Base-by-base conservation (phyloP, 2,113 vertebrate species). In the Hirundichthys speculiger region DNA sequence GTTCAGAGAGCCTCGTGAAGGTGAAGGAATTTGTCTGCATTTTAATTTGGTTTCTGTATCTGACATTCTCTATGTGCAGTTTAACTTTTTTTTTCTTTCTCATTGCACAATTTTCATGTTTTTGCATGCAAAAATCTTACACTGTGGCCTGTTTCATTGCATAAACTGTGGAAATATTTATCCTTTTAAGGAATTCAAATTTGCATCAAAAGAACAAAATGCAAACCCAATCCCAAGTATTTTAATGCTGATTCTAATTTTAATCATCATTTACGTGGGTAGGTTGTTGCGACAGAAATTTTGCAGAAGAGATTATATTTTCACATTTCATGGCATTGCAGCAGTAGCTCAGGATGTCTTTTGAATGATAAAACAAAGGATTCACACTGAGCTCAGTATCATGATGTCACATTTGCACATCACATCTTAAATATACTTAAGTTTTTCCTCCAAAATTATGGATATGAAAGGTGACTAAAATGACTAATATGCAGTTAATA, bases 41-140 rank as follows among this genome's bases (percentile, higher is more conserved):
- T 79, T 77, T 75, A 49, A 75, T 77, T 76, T 64, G 38, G 4
- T 66, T 55, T 75, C 50, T 76, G 55, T 34, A 34, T 34, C 30
- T 9, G 30, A 34, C 30, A 34, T n/a, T n/a, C n/a, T n/a, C n/a
- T n/a, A n/a, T n/a, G n/a, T 34, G 30, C 11, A 34, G 30, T 3
- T 34, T 34, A 34, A 34, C 30, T 34, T 34, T 34, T 34, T 51
- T 62, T 64, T 65, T 27, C 50, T 77, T 19, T 66, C 24, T 73
- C 53, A 24, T 49, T 69, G 20, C 64, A 64, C 30, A 34, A 10
- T 34, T 34, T 34, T 34, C 30, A 34, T 64, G 40, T 61, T 57
- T 63, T 40, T 68, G 64, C 77, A 79, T 79, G 73, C 54, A 52
- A 8, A 18, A 51, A 13, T 48, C 24, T 18, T 39, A 47, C 24